phyloP scores from a whole-genome alignment of 92 coral and sea anemone genomes.

The Parazoanthus darwini region DNA sequence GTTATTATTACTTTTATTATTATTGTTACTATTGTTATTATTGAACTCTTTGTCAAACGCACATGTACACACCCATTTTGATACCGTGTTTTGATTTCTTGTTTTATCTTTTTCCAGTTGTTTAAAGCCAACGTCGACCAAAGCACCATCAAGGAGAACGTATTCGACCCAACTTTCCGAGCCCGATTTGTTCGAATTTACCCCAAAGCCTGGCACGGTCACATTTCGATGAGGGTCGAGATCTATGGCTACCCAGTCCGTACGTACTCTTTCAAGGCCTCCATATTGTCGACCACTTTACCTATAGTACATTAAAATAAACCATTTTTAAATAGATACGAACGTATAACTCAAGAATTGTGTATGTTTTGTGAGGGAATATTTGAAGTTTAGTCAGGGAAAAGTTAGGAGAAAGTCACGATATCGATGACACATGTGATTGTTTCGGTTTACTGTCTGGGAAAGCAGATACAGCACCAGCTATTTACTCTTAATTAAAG shows the following conservation, averaged over 20 bases:
- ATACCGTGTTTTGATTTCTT: background rate
- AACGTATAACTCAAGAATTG: background rate
- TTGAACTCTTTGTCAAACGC: background rate
- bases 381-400: background rate
- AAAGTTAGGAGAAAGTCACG: no score
- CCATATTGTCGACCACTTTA: background rate
- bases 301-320: background rate
- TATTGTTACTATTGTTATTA: no score
- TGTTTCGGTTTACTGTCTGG: no score
- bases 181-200: conserved; percentile 74
- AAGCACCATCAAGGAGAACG: conserved; percentile 56
- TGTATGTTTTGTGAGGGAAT: background rate
- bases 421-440: no score
- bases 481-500: no score
- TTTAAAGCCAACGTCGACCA: conserved; percentile 70
- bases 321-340: background rate
- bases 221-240: conserved; percentile 80
- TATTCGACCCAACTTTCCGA: conserved; percentile 62
- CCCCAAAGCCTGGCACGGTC: conserved; percentile 69
- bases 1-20: no score
- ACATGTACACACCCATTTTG: background rate
- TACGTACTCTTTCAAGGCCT: conserved; percentile 46
- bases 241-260: conserved; percentile 64
- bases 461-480: no score
- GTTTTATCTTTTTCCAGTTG: conserved; percentile 14